phyloP scores from a whole-genome alignment of 2,797 vertebrate species.

The Amblyraja radiata region DNA sequence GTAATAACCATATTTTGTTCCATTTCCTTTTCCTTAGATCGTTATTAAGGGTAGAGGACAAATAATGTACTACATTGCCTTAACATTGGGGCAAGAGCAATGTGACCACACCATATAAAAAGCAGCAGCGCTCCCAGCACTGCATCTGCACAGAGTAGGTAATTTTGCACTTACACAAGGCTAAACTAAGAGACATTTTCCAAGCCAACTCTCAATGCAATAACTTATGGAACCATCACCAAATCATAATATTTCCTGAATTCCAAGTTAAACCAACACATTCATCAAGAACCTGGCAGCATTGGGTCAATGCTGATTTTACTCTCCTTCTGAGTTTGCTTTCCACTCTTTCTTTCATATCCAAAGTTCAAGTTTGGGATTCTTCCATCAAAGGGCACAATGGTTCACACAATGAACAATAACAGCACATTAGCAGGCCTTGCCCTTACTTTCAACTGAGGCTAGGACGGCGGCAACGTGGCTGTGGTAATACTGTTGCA shows the following conservation, averaged over 20 bases:
- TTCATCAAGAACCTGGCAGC: neutral
- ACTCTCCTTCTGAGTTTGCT: neutral
- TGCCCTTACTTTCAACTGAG: too few species aligned
- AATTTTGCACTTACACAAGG: neutral
- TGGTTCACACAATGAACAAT: too few species aligned
- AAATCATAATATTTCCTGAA: neutral
- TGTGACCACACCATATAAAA: neutral
- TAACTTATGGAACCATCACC: neutral
- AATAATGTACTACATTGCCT: neutral
- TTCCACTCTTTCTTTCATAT: neutral
- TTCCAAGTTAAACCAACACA: neutral
- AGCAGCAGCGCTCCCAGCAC: neutral
- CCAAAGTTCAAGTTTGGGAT: too few species aligned
- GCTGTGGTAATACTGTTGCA: too few species aligned
- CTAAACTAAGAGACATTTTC: neutral
- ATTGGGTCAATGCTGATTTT: neutral
- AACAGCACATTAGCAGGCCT: too few species aligned
- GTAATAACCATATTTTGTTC: neutral
- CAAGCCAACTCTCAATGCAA: neutral
- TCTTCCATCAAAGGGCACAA: too few species aligned
- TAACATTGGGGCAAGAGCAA: neutral
- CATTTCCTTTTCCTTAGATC: neutral
- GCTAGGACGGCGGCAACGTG: neutral
- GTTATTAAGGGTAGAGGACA: neutral
- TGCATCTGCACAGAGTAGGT: neutral